Base-by-base conservation (phyloP, 64 coral and sea anemone species). In the Montipora sp. region DNA sequence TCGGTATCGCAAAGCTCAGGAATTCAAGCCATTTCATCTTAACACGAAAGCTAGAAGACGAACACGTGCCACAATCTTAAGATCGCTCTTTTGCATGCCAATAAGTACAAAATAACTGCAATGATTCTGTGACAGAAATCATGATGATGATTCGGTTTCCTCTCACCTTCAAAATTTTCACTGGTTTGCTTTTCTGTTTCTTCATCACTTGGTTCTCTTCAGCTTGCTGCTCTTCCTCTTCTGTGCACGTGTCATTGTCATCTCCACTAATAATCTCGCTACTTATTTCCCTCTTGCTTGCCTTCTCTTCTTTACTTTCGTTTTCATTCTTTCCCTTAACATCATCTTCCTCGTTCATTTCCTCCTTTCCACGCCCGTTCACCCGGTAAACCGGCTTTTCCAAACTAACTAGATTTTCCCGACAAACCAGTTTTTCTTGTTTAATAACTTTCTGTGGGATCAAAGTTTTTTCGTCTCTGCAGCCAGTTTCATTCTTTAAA, bases 141-240 rank as follows among this genome's bases (percentile, higher is more conserved):
- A 68, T 18, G 8, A 22, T 27, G 1, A 7, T 75, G 12, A 8
- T 8, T 57, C 7, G 53, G 6, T 57, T 57, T 57, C 7, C 11
- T 76, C 82, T 72, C 9, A 85, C 82, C 82, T 71, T 85, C 48
- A 72, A 61, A 50, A 49, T 85, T 85, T 85, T 85, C 46, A 72
- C 82, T 19, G 65, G 16, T 59, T 85, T 85, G 7, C 16, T 85
- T 50, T 59, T 43, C 43, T 85, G 82, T 85, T 82, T 74, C 22
- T 70, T 82, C n/a, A 53, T 47, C 16, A 13, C 2, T 72, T n/a
- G 9, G 44, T 15, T 51, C 77, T 90, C 75, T 75, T 47, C 48
- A 57, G 16, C 53, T 78, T 47, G 53, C 11, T 89, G 55, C 65
- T 66, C 87, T 3, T 89, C 87, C 57, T 78, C 87, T 5, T 89